Conservation (phyloP, 2,888 invertebrate species). For the Rhingia rostrata region DNA sequence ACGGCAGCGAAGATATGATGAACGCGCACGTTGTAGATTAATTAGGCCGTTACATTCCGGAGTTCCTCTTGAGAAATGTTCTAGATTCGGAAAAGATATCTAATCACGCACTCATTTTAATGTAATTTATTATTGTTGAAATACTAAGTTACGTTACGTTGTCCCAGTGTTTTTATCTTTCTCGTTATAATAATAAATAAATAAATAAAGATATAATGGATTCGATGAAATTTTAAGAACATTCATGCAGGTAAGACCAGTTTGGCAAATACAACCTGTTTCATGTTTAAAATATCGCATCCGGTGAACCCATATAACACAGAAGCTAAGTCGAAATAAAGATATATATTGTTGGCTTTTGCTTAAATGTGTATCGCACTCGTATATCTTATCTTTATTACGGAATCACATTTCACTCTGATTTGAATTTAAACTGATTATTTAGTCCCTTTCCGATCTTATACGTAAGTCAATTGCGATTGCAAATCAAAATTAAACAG, state of each 20-base stretch:
- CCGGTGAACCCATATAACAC: too few species aligned
- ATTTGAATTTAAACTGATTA: constrained; percentile 4
- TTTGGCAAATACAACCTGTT: too few species aligned
- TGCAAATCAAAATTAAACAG: background rate
- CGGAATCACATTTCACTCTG: constrained; percentile 21
- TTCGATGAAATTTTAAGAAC: too few species aligned
- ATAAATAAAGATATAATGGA: too few species aligned
- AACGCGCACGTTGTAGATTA: constrained; percentile 26
- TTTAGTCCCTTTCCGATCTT: background rate
- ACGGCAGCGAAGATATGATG: constrained; percentile 10
- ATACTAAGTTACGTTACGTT: too few species aligned
- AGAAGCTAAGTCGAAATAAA: too few species aligned
- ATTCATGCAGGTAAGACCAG: too few species aligned
- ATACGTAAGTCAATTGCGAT: constrained; percentile 13
- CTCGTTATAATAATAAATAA: too few species aligned
- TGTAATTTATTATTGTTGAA: background rate
- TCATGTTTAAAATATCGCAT: too few species aligned
- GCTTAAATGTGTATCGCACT: too few species aligned
- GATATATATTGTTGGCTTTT: too few species aligned
- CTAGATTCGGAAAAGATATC: constrained; percentile 22
- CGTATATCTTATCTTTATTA: constrained; percentile 49
- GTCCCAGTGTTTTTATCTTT: too few species aligned
- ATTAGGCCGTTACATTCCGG: constrained; percentile 45
- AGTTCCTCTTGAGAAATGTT: constrained; percentile 14
- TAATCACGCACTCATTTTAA: background rate